phyloP scores from a whole-genome alignment of 2,113 vertebrate genomes.

The Hippocampus mohnikei region DNA sequence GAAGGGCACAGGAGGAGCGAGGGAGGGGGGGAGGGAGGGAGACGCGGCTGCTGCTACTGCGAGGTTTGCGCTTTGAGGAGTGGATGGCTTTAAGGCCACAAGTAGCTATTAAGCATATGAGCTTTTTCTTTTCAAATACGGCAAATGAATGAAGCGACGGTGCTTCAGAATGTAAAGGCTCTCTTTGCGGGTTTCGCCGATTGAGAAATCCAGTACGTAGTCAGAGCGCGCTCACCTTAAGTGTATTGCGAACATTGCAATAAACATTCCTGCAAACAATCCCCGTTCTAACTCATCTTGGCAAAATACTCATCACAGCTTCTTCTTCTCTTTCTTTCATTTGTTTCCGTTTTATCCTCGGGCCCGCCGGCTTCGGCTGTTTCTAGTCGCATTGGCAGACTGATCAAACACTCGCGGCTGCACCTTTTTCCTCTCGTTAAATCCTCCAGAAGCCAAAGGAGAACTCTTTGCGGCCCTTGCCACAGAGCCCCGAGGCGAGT shows the following conservation, averaged over 20 bases:
- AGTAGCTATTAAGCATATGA: conserved; percentile 62
- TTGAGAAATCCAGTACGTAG: conserved; percentile 59
- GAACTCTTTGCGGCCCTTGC: conserved; percentile 11
- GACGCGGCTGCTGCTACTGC: conserved; percentile 18
- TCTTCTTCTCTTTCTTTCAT: conserved; percentile 13
- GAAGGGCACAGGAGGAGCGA: conserved; percentile 55
- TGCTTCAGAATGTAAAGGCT: conserved; percentile 65
- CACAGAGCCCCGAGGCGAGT: conserved; percentile 44
- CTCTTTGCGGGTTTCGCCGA: conserved; percentile 55
- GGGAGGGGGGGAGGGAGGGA: conserved; percentile 11
- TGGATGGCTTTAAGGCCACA: conserved; percentile 52
- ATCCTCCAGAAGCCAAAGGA: conserved; percentile 35
- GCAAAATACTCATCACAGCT: conserved; percentile 4
- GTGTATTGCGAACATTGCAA: not conserved
- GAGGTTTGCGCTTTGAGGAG: conserved; percentile 46
- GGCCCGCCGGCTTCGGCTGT: not conserved
- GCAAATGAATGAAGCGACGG: conserved; percentile 63
- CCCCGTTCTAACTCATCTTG: not conserved
- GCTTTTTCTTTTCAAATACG: conserved; percentile 69
- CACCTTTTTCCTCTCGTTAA: conserved; percentile 35
- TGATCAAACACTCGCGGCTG: conserved; percentile 61
- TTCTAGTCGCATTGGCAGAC: conserved; percentile 31
- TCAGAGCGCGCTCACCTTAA: conserved; percentile 35
- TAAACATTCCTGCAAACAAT: conserved; percentile 15
- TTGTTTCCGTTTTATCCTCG: conserved; percentile 20